Conservation (phyloP, 2,888 invertebrate genomes). For the Acrocyrtus sp. region DNA sequence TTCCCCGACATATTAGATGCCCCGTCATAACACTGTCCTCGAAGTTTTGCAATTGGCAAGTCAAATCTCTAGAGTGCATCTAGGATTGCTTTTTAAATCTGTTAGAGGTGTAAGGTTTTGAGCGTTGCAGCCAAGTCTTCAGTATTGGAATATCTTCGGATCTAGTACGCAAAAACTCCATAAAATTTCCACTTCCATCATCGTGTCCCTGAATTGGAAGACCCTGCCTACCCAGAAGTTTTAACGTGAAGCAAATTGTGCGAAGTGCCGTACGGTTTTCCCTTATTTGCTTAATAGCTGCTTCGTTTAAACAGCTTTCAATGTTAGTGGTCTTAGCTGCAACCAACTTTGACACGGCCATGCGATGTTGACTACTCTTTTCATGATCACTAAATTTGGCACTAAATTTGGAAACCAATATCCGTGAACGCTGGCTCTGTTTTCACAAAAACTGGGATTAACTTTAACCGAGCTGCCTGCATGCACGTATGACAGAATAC, state of each 20-base stretch:
- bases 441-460: not conserved
- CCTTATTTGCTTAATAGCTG: not conserved
- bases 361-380: conserved; percentile 9
- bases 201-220: conserved; percentile 14
- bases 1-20: not conserved
- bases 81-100: too few species aligned
- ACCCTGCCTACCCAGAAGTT: conserved; percentile 25
- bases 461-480: not conserved
- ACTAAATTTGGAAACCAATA: conserved; percentile 18
- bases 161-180: conserved; percentile 10
- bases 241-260: not conserved
- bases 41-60: not conserved
- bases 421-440: conserved; percentile 3
- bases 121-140: not conserved
- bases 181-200: conserved; percentile 17
- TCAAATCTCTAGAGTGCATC: not conserved
- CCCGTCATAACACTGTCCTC: not conserved
- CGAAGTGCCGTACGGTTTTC: not conserved
- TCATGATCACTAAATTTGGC: conserved; percentile 5
- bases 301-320: not conserved
- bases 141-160: conserved; percentile 13
- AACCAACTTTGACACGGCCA: not conserved
- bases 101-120: conserved; percentile 8
- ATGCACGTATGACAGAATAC: not conserved
- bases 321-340: not conserved